Conservation (phyloP, 2,797 vertebrate genomes). For the Manis javanica region DNA sequence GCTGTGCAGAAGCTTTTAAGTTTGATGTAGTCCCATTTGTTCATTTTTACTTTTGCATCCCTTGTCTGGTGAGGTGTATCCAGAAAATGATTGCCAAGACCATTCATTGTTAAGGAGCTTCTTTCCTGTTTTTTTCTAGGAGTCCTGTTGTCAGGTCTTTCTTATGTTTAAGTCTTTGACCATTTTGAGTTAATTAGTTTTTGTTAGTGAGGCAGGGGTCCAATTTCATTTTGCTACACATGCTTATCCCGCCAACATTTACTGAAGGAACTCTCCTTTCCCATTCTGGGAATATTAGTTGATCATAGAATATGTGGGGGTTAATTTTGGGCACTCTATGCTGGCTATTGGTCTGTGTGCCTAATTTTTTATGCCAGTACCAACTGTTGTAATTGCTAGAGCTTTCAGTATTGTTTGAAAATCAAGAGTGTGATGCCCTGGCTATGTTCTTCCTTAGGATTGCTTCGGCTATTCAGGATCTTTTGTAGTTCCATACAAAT, state of each 20-base stretch:
- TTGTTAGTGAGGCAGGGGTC: neutral
- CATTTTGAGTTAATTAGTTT: neutral
- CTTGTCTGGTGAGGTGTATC: no score
- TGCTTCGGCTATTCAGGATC: neutral
- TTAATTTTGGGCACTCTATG: no score
- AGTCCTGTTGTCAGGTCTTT: neutral
- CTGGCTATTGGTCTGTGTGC: neutral
- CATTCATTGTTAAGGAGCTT: neutral
- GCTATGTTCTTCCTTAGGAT: neutral
- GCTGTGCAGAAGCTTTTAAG: neutral
- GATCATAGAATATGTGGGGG: no score
- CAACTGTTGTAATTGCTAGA: neutral
- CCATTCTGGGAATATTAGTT: no score
- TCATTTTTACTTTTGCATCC: neutral
- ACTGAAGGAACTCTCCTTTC: neutral
- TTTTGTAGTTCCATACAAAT: neutral
- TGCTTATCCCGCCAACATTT: neutral
- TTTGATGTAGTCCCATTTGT: no score
- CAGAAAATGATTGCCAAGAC: neutral
- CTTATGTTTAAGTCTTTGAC: neutral
- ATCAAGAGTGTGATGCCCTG: neutral
- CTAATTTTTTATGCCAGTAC: neutral
- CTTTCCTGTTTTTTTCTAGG: neutral
- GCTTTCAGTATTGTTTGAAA: neutral
- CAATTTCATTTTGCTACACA: neutral